phyloP scores from a whole-genome alignment of 1,140 invertebrate species.

The Aphelenchoides besseyi region DNA sequence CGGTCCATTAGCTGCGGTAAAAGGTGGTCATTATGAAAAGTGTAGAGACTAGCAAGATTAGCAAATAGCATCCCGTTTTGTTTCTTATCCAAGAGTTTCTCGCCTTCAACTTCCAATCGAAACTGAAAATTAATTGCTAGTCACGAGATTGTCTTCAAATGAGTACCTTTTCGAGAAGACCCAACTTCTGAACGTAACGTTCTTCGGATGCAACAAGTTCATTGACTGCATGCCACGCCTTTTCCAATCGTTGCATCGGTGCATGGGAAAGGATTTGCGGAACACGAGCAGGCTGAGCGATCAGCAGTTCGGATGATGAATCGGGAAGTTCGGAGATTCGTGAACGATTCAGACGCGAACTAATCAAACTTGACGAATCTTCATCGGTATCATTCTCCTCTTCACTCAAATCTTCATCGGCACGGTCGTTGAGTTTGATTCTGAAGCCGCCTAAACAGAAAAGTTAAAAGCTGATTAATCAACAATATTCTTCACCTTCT shows the following conservation, averaged over 20 bases:
- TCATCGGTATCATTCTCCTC: conserved; percentile 46
- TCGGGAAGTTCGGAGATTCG: conserved; percentile 44
- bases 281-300: conserved; percentile 3
- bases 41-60: conserved; percentile 45
- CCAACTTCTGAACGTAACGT: conserved; percentile 50
- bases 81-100: conserved; percentile 45
- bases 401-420: conserved; percentile 48
- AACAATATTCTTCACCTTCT: conserved; percentile 44
- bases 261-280: conserved; percentile 26
- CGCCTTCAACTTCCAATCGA: conserved; percentile 39
- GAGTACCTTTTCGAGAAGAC: conserved; percentile 44
- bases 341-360: conserved; percentile 26
- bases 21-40: conserved; percentile 51
- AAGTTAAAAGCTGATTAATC: no score
- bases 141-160: background rate
- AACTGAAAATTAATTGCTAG: conserved; percentile 37
- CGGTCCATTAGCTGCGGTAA: conserved; percentile 52
- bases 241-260: conserved; percentile 31
- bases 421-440: conserved; percentile 41
- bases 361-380: conserved; percentile 24
- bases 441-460: conserved; percentile 7
- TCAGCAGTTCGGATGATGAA: conserved; percentile 40
- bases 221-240: conserved; percentile 52
- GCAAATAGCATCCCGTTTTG: conserved; percentile 35
- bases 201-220: conserved; percentile 52